phyloP scores from a whole-genome alignment of 1,140 invertebrate genomes.

The Cyphomyrmex costatus region DNA sequence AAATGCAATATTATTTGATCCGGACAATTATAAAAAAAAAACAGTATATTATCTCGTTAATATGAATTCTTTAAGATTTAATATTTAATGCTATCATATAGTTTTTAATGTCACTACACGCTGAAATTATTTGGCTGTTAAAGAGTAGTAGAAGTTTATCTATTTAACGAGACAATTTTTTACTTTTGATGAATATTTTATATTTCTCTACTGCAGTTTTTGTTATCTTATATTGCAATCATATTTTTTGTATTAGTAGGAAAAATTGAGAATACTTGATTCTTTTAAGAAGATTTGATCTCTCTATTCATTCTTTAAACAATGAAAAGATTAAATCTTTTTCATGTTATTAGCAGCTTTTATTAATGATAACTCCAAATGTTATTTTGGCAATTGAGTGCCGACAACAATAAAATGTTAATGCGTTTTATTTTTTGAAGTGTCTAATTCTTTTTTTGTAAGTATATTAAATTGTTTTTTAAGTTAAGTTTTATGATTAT shows the following conservation, averaged over 20 bases:
- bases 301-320: too few species aligned
- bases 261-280: too few species aligned
- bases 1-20: not conserved
- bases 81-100: not conserved
- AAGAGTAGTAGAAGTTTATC: not conserved
- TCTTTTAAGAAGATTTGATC: too few species aligned
- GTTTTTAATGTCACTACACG: not conserved
- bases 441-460: too few species aligned
- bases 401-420: too few species aligned
- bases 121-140: not conserved
- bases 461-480: too few species aligned
- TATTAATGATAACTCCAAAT: too few species aligned
- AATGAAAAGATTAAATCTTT: too few species aligned
- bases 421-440: too few species aligned
- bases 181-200: constrained; percentile 1
- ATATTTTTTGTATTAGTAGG: constrained; percentile 4
- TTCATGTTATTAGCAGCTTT: too few species aligned
- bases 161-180: not conserved
- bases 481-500: too few species aligned
- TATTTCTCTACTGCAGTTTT: not conserved
- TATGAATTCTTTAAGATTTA: not conserved
- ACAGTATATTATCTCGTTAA: not conserved
- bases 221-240: not conserved
- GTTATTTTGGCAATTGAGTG: too few species aligned
- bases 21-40: not conserved